These are phyloP conservation scores for Sepiola atlantica DNA, from an alignment of 2,888 invertebrate genomes.

Conservation along the genomic window DNA sequence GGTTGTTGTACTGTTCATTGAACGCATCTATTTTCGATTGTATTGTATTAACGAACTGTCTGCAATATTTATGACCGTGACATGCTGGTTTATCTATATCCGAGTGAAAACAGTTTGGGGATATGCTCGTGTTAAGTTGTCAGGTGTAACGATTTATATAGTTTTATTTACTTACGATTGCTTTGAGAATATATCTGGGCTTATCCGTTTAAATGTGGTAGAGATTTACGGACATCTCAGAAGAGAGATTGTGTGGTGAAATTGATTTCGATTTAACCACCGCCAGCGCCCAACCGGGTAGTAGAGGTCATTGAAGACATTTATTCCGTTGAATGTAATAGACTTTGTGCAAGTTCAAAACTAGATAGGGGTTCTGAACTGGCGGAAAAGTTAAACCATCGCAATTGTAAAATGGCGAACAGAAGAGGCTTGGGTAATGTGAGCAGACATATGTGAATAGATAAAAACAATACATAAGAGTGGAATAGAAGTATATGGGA, in stretches of 20 bases:
- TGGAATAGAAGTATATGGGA: too few relatives aligned
- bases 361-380: background rate
- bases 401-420: background rate
- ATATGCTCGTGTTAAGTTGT: background rate
- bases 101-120: background rate
- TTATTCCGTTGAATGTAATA: background rate
- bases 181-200: background rate
- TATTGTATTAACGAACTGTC: too few relatives aligned
- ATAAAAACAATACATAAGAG: too few relatives aligned
- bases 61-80: background rate
- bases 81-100: background rate
- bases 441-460: too few relatives aligned
- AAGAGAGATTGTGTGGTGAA: background rate
- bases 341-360: background rate
- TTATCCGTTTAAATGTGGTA: background rate
- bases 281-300: background rate
- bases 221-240: background rate
- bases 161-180: too few relatives aligned
- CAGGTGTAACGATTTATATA: background rate
- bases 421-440: too few relatives aligned
- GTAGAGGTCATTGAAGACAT: background rate
- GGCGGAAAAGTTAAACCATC: background rate
- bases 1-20: too few relatives aligned
- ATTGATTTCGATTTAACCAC: background rate
- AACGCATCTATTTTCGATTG: too few relatives aligned